Evolutionary conservation across 2,888 invertebrate species (phyloP), one percentile per base, ranked within the genome.

Genomic region (Conistra vaccinii): DNA sequence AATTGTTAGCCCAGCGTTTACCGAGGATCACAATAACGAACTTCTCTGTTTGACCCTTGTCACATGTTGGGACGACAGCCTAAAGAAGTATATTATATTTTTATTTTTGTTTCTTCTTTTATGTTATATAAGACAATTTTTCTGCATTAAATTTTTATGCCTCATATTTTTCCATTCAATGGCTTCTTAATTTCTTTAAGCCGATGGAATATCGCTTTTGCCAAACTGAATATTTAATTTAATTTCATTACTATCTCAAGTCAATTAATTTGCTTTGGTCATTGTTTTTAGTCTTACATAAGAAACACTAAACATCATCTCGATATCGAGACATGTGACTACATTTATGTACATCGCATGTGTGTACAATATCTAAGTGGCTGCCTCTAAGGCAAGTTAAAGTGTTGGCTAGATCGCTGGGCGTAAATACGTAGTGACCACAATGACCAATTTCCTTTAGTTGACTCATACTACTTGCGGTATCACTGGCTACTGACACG

Each of bases 391-490:
- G 82, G 84, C 82, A 76, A 72, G 76, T 84, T 45, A 81, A 80
- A 81, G 81, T 67, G 76, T 85, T 70, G 72, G 76, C 45, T 85
- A 76, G 81, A 83, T 83, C 76, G 51, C 81, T 81, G 73, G 76
- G 68, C 85, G 81, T 83, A 83, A 83, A 83, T 81, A 85, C 82
- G 63, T 81, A 76, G 76, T 76, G 82, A 83, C 82, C 85, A 83
- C 82, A 83, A 83, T 83, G 82, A 83, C 77, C 85, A 85, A 83
- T 83, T 84, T 83, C 82, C 82, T 83, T 76, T 84, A 85, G 82
- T 83, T 83, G 82, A 83, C 76, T 83, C 82, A 83, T 81, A 81
- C 76, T 85, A 76, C 72, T 81, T 76, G 82, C 48, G 81, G 69
- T 76, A 69, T 81, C 76, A 66, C 69, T 72, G 66, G 76, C 76